Conservation (phyloP, 2,113 vertebrate genomes). For the Xiphophorus couchianus region DNA sequence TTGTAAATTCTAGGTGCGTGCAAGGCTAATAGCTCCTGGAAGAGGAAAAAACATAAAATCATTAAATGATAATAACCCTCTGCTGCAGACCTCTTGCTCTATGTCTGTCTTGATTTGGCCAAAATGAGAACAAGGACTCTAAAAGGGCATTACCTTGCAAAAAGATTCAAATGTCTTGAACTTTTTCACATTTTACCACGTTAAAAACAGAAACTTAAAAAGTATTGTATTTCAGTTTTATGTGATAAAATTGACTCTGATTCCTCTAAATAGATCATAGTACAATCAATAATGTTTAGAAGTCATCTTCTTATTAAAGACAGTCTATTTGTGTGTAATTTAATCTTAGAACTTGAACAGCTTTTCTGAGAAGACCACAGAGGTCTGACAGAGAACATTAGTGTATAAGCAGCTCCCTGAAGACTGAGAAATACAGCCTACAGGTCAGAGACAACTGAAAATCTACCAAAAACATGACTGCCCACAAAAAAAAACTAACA, state of each 20-base stretch:
- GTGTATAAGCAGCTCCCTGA: too few relatives aligned
- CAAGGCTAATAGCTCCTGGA: constrained; percentile 74
- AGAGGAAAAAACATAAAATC: constrained; percentile 77
- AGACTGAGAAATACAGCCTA: too few relatives aligned
- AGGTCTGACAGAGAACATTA: too few relatives aligned
- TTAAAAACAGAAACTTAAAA: background rate
- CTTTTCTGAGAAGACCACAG: too few relatives aligned
- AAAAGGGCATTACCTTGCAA: constrained; percentile 8
- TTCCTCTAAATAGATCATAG: background rate
- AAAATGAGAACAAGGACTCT: constrained; percentile 67
- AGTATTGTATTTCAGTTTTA: background rate
- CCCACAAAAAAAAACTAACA: too few relatives aligned
- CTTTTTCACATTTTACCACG: background rate
- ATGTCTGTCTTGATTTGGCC: constrained; percentile 64
- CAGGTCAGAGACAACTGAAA: too few relatives aligned
- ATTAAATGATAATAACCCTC: constrained; percentile 77
- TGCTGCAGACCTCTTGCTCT: constrained; percentile 62
- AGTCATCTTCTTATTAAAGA: background rate
- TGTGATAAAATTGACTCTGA: background rate
- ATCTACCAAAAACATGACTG: too few relatives aligned
- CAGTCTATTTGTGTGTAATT: too few relatives aligned
- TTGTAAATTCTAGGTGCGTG: constrained; percentile 74
- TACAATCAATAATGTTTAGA: background rate
- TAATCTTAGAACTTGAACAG: too few relatives aligned
- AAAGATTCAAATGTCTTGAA: background rate